These are phyloP conservation scores for Conistra vaccinii DNA, from an alignment of 2,888 invertebrate species.

Conservation along the genomic window DNA sequence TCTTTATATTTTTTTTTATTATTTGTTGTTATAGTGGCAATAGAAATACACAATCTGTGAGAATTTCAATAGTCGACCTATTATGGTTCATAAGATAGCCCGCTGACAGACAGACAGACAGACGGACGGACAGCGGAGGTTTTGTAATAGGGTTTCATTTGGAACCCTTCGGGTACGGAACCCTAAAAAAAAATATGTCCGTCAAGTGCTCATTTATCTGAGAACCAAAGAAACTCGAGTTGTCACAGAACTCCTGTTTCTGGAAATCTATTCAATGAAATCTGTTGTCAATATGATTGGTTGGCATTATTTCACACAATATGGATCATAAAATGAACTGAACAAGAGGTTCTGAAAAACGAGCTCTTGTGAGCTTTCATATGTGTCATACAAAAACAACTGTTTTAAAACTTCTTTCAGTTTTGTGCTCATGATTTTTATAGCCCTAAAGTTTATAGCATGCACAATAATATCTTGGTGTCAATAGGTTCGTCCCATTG, in stretches of 20 bases:
- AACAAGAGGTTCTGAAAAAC: not conserved
- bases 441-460: not conserved
- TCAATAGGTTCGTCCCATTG: not conserved
- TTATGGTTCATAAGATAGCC: no score
- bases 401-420: not conserved
- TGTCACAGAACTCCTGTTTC: not conserved
- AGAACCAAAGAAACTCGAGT: not conserved
- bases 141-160: no score
- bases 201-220: not conserved
- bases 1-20: no score
- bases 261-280: not conserved
- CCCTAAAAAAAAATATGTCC: not conserved
- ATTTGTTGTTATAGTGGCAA: no score
- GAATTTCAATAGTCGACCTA: no score
- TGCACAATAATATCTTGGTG: not conserved
- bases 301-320: not conserved
- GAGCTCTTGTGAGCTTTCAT: not conserved
- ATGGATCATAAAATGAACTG: not conserved
- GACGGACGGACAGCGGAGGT: no score
- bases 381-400: not conserved
- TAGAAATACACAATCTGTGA: no score
- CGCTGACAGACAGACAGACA: no score
- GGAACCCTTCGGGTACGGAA: no score
- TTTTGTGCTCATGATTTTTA: not conserved
- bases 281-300: not conserved